These are phyloP conservation scores for Blastobasis lacticolella DNA, from an alignment of 2,888 invertebrate species.

Conservation along the genomic window DNA sequence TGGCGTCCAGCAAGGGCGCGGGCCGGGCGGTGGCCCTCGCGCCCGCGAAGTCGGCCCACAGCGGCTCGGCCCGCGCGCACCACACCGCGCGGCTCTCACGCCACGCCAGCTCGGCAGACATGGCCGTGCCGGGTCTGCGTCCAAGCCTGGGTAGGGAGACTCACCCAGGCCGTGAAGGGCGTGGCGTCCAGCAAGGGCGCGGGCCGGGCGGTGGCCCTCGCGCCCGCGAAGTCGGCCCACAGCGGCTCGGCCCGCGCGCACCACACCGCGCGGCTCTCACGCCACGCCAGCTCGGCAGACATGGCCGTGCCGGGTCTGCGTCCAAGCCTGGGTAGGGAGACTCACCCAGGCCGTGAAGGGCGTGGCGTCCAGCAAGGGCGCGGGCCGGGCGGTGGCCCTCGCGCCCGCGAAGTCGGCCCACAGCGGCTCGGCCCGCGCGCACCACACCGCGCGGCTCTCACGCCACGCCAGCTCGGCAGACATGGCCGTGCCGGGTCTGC, in stretches of 20 bases:
- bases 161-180: constrained; percentile 89
- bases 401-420: constrained; percentile 95
- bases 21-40: constrained; percentile 83
- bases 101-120: constrained; percentile 78
- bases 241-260: constrained; percentile 90
- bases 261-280: constrained; percentile 91
- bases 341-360: constrained; percentile 89
- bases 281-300: constrained; percentile 78
- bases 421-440: constrained; percentile 88
- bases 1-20: constrained; percentile 87
- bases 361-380: constrained; percentile 88
- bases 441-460: constrained; percentile 92
- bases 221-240: constrained; percentile 94
- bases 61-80: constrained; percentile 90
- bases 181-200: constrained; percentile 90
- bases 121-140: constrained; percentile 29
- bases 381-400: constrained; percentile 81
- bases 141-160: constrained; percentile 3
- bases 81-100: constrained; percentile 91
- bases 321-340: background rate
- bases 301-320: constrained; percentile 39
- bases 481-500: constrained; percentile 61
- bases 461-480: constrained; percentile 79
- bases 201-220: constrained; percentile 81
- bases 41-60: constrained; percentile 94